phyloP scores from a whole-genome alignment of 2,113 vertebrate genomes.

The Ptychochromis oligacanthus region DNA sequence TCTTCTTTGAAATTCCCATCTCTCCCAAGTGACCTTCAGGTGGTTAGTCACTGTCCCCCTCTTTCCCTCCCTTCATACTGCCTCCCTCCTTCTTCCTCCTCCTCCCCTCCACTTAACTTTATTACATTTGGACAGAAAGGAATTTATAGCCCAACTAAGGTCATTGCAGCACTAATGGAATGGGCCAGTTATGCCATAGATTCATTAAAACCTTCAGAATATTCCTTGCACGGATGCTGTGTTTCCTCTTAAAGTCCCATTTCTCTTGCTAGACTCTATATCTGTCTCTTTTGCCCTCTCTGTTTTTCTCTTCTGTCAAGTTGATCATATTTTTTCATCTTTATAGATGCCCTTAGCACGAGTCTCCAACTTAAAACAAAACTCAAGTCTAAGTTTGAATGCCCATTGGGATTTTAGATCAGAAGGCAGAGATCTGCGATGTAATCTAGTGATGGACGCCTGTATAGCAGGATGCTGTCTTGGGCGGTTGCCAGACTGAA shows the following conservation, averaged over 20 bases:
- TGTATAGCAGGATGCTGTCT: slow-evolving; percentile 82
- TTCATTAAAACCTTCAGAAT: slow-evolving; percentile 83
- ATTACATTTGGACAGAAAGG: slow-evolving; percentile 83
- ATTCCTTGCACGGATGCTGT: slow-evolving; percentile 77
- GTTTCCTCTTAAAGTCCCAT: slow-evolving; percentile 70
- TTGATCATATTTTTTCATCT: slow-evolving; percentile 78
- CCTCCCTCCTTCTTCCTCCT: slow-evolving; percentile 41
- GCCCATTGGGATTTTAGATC: slow-evolving; percentile 2
- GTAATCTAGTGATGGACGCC: slow-evolving; percentile 84
- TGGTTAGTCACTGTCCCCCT: slow-evolving; percentile 53
- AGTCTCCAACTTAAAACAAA: slow-evolving; percentile 69
- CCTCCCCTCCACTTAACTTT: slow-evolving; percentile 82
- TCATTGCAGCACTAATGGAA: slow-evolving; percentile 87
- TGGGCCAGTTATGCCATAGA: slow-evolving; percentile 84
- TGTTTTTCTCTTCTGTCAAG: background rate
- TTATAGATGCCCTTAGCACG: slow-evolving; percentile 74
- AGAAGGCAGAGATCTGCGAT: slow-evolving; percentile 76
- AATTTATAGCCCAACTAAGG: slow-evolving; percentile 86
- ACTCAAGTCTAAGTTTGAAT: background rate
- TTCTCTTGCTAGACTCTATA: slow-evolving; percentile 33
- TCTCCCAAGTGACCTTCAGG: slow-evolving; percentile 75
- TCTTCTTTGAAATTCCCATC: slow-evolving; percentile 50
- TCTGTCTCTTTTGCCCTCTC: background rate
- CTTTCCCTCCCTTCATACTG: slow-evolving; percentile 40
- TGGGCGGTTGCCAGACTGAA: slow-evolving; percentile 80